Evolutionary conservation across 1,140 invertebrate genomes (phyloP).

Genomic region (Papilio polyxenes): DNA sequence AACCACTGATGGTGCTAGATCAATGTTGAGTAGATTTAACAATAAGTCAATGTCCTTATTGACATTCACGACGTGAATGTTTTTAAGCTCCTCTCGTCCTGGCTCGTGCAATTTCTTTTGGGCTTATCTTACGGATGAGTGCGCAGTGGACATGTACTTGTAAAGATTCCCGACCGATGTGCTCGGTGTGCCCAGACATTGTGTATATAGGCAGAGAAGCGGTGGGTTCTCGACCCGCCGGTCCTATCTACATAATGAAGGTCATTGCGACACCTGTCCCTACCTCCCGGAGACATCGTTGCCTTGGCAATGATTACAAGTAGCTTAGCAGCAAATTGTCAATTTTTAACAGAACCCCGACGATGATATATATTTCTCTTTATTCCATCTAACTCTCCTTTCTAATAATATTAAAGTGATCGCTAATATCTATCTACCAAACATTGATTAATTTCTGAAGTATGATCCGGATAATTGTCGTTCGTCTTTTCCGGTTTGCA

Average conservation of each 20-base stretch:
- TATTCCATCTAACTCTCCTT: not conserved
- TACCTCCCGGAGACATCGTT: not conserved
- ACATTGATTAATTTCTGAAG: not conserved
- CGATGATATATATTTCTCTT: not conserved
- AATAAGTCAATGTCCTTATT: not conserved
- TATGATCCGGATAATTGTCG: not conserved
- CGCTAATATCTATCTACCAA: not conserved
- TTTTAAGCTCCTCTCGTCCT: not conserved
- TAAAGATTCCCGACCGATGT: slow-evolving; percentile 28
- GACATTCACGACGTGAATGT: not conserved
- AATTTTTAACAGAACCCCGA: not conserved
- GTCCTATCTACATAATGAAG: slow-evolving; percentile 55
- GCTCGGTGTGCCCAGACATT: slow-evolving; percentile 5
- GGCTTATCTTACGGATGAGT: slow-evolving; percentile 25
- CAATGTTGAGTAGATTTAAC: not conserved
- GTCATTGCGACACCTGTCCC: slow-evolving; percentile 52
- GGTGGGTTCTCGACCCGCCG: slow-evolving; percentile 51
- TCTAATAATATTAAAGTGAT: not conserved
- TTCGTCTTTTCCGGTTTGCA: slow-evolving; percentile 33
- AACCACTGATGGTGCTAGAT: not conserved
- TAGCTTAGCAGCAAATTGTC: not conserved
- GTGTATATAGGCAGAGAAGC: slow-evolving; percentile 31
- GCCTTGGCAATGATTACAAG: not conserved
- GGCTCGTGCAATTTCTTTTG: not conserved
- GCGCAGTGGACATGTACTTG: slow-evolving; percentile 28